phyloP scores from a whole-genome alignment of 2,797 vertebrate genomes.

The Clarias pachynema region DNA sequence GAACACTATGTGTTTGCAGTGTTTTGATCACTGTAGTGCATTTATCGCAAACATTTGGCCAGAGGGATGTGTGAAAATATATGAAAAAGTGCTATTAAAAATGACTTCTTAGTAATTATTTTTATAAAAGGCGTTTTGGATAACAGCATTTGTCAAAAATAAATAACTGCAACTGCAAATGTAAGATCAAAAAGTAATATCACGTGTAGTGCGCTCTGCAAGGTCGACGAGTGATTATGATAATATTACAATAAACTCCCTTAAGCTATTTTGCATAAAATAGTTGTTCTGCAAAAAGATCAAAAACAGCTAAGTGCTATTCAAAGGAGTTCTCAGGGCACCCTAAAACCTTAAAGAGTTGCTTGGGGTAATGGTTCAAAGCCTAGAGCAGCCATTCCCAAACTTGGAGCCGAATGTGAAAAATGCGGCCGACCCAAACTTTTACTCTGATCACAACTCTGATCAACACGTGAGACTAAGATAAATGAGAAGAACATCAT shows the following conservation, averaged over 20 bases:
- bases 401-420: too few relatives aligned
- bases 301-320: not conserved
- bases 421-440: too few relatives aligned
- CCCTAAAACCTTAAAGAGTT: not conserved
- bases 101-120: not conserved
- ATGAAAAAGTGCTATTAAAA: not conserved
- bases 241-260: not conserved
- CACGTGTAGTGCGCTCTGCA: not conserved
- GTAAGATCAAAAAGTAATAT: not conserved
- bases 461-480: too few relatives aligned
- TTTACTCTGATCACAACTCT: too few relatives aligned
- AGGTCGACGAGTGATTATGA: not conserved
- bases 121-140: not conserved
- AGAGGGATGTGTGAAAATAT: not conserved
- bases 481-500: too few relatives aligned
- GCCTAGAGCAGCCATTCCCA: not conserved
- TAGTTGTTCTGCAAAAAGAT: slow-evolving; percentile 1
- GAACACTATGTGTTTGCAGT: not conserved
- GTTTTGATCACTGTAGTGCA: not conserved
- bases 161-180: not conserved
- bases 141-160: not conserved
- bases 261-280: not conserved
- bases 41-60: not conserved
- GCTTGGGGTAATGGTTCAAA: not conserved
- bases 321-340: not conserved